These are phyloP conservation scores for Dryadula phaetusa DNA, from an alignment of 2,888 invertebrate genomes.

Conservation along the genomic window DNA sequence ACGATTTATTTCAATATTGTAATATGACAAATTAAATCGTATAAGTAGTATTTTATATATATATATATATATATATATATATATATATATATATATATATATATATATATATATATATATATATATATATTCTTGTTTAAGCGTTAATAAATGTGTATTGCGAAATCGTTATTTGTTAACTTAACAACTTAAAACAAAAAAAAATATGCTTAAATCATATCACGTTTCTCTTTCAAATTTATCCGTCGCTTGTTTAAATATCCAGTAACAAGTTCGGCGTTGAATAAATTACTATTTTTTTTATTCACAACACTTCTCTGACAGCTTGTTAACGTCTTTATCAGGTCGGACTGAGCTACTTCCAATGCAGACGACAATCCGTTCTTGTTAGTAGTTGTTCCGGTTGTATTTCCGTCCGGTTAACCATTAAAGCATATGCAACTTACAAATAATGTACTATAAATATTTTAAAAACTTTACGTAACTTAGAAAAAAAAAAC, in stretches of 20 bases:
- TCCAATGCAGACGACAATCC: slow-evolving; percentile 62
- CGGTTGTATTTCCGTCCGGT: slow-evolving; percentile 20
- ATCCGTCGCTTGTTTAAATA: neutral
- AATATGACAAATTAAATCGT: too few relatives aligned
- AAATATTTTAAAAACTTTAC: neutral
- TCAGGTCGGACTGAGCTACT: slow-evolving; percentile 58
- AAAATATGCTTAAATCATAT: too few relatives aligned
- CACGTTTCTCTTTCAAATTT: neutral
- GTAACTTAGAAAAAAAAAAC: neutral
- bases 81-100: too few relatives aligned
- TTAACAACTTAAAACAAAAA: too few relatives aligned
- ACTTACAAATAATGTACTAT: neutral
- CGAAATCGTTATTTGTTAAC: too few relatives aligned
- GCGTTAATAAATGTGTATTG: too few relatives aligned
- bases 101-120: too few relatives aligned
- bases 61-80: too few relatives aligned
- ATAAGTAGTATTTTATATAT: too few relatives aligned
- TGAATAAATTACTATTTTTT: slow-evolving; percentile 42
- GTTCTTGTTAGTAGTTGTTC: slow-evolving; percentile 49
- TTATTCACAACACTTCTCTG: slow-evolving; percentile 48
- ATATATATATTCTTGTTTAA: too few relatives aligned
- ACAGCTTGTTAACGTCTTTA: slow-evolving; percentile 66
- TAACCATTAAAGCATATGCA: neutral
- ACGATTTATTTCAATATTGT: too few relatives aligned
- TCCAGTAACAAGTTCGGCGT: neutral